These are phyloP conservation scores for Knipowitschia caucasica DNA, from an alignment of 2,797 vertebrate genomes.

Conservation along the genomic window DNA sequence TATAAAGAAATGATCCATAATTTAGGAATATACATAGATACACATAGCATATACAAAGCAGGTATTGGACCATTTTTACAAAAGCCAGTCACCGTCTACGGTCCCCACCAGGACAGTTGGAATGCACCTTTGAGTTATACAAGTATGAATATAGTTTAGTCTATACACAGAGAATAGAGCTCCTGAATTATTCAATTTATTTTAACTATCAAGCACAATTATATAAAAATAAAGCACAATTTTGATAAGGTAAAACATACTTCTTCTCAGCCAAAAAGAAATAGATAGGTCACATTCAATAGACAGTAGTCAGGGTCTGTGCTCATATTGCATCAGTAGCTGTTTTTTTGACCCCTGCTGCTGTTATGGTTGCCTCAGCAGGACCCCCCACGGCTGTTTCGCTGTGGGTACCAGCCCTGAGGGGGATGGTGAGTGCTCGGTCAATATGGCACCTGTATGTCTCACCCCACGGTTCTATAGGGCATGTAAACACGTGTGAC, in stretches of 20 bases:
- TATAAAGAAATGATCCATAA: too few species aligned
- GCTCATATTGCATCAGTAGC: constrained; percentile 12
- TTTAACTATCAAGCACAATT: neutral
- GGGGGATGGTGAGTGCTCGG: constrained; percentile 74
- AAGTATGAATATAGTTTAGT: too few species aligned
- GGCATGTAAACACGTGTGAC: constrained; percentile 67
- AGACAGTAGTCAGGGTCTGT: neutral
- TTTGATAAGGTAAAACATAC: neutral
- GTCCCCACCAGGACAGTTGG: too few species aligned
- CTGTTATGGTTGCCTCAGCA: constrained; percentile 76
- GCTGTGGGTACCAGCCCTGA: constrained; percentile 80
- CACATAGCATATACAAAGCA: too few species aligned
- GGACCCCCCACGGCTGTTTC: constrained; percentile 74
- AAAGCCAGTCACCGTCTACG: too few species aligned
- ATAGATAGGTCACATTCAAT: too few species aligned
- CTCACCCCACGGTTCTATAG: constrained; percentile 48
- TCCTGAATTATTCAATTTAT: neutral
- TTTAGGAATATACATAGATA: too few species aligned
- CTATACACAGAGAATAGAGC: too few species aligned
- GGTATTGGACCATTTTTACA: too few species aligned
- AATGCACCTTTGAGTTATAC: too few species aligned
- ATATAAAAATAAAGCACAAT: neutral
- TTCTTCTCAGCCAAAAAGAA: neutral
- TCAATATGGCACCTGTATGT: constrained; percentile 62
- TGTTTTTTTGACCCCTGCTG: constrained; percentile 52